Percentiles rank a stretch among this genome's conserved stretches.
These are phyloP conservation scores for Plodia interpunctella DNA, from an alignment of 1,140 invertebrate genomes.

Conservation along the genomic window DNA sequence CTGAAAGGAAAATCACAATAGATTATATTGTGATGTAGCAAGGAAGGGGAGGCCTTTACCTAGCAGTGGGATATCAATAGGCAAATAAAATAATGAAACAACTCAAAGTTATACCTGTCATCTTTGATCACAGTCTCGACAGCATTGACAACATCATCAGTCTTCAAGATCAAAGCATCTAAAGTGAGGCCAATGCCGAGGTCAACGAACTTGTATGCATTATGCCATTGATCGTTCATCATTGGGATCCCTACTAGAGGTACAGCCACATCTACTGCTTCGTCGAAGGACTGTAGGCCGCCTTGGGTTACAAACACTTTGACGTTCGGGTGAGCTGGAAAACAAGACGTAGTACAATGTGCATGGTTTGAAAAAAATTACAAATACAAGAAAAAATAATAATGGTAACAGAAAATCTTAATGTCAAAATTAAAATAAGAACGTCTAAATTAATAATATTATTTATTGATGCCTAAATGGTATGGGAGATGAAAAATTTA, in stretches of 20 bases:
- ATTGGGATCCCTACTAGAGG: slow-evolving; percentile 72
- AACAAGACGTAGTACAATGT: not conserved
- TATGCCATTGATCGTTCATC: slow-evolving; percentile 38
- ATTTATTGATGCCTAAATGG: too few species aligned
- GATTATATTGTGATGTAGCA: too few species aligned
- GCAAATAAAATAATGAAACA: too few species aligned
- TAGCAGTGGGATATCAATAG: too few species aligned
- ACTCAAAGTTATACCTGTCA: not conserved
- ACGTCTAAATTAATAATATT: too few species aligned
- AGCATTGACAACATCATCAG: slow-evolving; percentile 13
- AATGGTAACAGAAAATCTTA: too few species aligned
- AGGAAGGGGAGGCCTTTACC: too few species aligned
- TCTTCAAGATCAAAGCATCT: slow-evolving; percentile 15
- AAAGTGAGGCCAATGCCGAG: slow-evolving; percentile 12
- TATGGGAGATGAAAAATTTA: slow-evolving; percentile 11
- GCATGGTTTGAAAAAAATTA: too few species aligned
- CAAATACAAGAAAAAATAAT: too few species aligned
- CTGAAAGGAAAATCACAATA: slow-evolving; percentile 13
- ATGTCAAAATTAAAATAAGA: too few species aligned
- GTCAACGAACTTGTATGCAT: slow-evolving; percentile 17
- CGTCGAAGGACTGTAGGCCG: slow-evolving; percentile 77
- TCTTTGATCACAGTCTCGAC: slow-evolving; percentile 15
- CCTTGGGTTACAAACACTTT: slow-evolving; percentile 79
- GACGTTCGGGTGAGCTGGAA: slow-evolving; percentile 71
- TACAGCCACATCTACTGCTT: slow-evolving; percentile 75